Evolutionary conservation across 2,888 invertebrate species (phyloP), one percentile per base, ranked within the genome.

Genomic region (Unio pictorum): DNA sequence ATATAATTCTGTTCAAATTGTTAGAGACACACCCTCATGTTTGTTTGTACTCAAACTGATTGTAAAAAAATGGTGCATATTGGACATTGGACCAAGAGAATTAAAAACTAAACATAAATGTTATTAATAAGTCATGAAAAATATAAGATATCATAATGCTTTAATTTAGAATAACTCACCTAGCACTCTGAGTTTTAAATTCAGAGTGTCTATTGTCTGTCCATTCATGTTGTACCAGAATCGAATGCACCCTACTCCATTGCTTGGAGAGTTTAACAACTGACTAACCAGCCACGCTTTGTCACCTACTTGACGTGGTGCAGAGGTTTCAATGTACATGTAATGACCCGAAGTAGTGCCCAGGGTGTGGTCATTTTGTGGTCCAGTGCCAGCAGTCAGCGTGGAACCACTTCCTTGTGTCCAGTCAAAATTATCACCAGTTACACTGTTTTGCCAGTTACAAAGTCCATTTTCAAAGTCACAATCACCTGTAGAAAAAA

Each of bases 181-280:
- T 75, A 75, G 79, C 0, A 75, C 73, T 57, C 64, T 69, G 17
- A 83, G 68, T 58, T 75, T 65, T 28, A 87, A 74, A 56, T 79
- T 74, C 4, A 88, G 82, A 18, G 78, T 81, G 76, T 82, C 85
- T 28, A 86, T 76, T 23, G 84, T 80, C 18, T 72, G 69, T 18
- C 89, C 88, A 69, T 83, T 82, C 87, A 88, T 88, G 73, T 84
- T 84, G 74, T 86, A 89, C 84, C 84, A 86, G 73, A 88, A 87
- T 7, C 71, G 65, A 54, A 88, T 69, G 69, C 88, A 88, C 15
- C 79, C 69, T 26, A 78, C 80, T 30, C 67, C 67, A 18, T 66
- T 65, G 1, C 71, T 61, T 5, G 74, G 69, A 15, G 74, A 72
- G 45, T 68, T 59, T 63, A 84, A 83, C 8, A 71, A 58, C 64